Evolutionary conservation across 2,797 vertebrate genomes (phyloP).

Genomic region (Chaunax sp.): DNA sequence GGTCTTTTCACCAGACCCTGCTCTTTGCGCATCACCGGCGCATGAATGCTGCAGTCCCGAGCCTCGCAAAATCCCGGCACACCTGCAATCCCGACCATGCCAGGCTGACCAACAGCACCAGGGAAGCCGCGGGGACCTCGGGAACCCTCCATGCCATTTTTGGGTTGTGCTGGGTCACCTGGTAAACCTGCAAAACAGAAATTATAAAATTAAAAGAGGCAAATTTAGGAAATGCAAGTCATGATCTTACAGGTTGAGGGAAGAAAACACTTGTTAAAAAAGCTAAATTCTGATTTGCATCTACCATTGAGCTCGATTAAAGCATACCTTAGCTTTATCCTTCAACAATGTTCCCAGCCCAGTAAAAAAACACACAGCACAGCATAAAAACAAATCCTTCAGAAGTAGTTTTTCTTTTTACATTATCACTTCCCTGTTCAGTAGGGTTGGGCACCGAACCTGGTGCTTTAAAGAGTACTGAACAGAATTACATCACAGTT

Average conservation of each 20-base stretch:
- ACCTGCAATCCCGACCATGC: conserved; percentile 61
- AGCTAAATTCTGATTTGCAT: no score
- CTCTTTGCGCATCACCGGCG: conserved; percentile 80
- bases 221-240: neutral
- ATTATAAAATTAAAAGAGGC: neutral
- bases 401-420: no score
- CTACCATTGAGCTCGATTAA: no score
- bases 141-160: conserved; percentile 73
- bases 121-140: conserved; percentile 75
- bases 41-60: conserved; percentile 79
- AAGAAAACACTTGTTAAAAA: no score
- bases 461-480: no score
- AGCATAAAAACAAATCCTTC: no score
- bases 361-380: no score
- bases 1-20: conserved; percentile 83
- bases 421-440: no score
- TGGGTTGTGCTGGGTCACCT: conserved; percentile 76
- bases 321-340: no score
- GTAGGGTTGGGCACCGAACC: no score
- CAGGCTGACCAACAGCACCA: conserved; percentile 67
- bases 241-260: neutral
- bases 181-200: conserved; percentile 70
- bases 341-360: no score
- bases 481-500: no score
- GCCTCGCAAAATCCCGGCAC: conserved; percentile 83